phyloP scores from a whole-genome alignment of 1,140 invertebrate genomes.

The Diabrotica undecimpunctata region DNA sequence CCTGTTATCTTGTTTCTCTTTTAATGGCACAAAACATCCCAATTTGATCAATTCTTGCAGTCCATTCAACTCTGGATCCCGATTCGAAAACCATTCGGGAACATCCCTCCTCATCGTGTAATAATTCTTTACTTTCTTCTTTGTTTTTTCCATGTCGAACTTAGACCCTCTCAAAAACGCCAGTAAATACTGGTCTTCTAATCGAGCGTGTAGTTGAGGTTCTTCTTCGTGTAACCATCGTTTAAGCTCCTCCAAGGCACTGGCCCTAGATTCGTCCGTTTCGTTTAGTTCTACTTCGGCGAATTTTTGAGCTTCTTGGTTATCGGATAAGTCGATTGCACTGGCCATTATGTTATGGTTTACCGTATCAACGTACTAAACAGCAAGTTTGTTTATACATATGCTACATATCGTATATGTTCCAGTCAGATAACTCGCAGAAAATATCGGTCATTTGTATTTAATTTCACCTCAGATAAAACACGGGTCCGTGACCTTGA shows the following conservation, averaged over 20 bases:
- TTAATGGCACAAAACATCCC: slow-evolving; percentile 57
- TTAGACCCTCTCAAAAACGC: slow-evolving; percentile 60
- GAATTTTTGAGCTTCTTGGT: slow-evolving; percentile 16
- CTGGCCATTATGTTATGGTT: too few relatives aligned
- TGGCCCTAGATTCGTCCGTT: slow-evolving; percentile 21
- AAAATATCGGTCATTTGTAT: too few relatives aligned
- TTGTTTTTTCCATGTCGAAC: slow-evolving; percentile 55
- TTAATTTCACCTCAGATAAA: not conserved
- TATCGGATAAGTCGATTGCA: not conserved
- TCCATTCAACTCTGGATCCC: slow-evolving; percentile 55
- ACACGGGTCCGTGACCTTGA: not conserved
- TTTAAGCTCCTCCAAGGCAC: slow-evolving; percentile 26
- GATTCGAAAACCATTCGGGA: slow-evolving; percentile 58
- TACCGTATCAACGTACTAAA: too few relatives aligned
- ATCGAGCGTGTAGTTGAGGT: slow-evolving; percentile 27
- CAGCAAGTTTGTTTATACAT: not conserved
- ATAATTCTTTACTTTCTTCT: slow-evolving; percentile 56
- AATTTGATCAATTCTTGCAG: slow-evolving; percentile 56
- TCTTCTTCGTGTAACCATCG: slow-evolving; percentile 31
- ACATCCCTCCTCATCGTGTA: slow-evolving; percentile 52
- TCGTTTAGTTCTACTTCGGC: slow-evolving; percentile 23
- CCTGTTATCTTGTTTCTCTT: slow-evolving; percentile 43
- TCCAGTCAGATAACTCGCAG: too few relatives aligned
- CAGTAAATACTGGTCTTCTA: slow-evolving; percentile 53
- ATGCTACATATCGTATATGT: not conserved